Percentiles rank a stretch among this genome's conserved stretches.
phyloP scores from a whole-genome alignment of 2,113 vertebrate species.

The Bubalus kerabau region DNA sequence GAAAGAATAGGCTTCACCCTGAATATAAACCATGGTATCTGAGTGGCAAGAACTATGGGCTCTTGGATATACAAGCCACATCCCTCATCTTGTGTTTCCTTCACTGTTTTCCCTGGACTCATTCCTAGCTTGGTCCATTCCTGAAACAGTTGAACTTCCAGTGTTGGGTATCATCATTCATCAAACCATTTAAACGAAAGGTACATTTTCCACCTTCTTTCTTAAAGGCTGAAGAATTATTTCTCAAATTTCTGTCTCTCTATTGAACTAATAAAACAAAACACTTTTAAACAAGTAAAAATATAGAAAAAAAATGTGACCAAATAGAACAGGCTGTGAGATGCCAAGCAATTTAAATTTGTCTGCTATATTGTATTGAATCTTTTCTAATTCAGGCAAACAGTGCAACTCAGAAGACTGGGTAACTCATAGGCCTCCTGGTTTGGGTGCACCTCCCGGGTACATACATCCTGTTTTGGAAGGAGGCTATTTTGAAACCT shows the following conservation, averaged over 20 bases:
- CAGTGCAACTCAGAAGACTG: not conserved
- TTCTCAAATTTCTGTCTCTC: not conserved
- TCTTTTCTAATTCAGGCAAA: not conserved
- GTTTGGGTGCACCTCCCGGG: fast-evolving
- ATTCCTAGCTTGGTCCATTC: not conserved
- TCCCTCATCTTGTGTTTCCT: not conserved
- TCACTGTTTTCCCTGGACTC: not conserved
- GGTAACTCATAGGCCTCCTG: not conserved
- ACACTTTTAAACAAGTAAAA: not conserved
- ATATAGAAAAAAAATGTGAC: not conserved
- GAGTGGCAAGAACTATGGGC: not conserved
- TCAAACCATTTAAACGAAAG: not conserved
- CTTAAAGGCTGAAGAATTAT: not conserved
- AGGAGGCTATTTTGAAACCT: not conserved
- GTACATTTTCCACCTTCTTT: not conserved
- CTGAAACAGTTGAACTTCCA: not conserved
- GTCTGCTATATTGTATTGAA: not conserved
- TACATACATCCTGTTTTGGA: not conserved
- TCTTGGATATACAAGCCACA: not conserved
- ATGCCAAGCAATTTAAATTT: not conserved
- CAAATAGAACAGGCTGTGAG: not conserved
- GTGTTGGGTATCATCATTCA: not conserved
- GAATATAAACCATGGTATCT: not conserved
- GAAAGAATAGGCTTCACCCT: not conserved
- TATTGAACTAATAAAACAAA: not conserved